Base-by-base conservation (phyloP, 2,888 invertebrate genomes). In the Xanthorhoe spadicearia region DNA sequence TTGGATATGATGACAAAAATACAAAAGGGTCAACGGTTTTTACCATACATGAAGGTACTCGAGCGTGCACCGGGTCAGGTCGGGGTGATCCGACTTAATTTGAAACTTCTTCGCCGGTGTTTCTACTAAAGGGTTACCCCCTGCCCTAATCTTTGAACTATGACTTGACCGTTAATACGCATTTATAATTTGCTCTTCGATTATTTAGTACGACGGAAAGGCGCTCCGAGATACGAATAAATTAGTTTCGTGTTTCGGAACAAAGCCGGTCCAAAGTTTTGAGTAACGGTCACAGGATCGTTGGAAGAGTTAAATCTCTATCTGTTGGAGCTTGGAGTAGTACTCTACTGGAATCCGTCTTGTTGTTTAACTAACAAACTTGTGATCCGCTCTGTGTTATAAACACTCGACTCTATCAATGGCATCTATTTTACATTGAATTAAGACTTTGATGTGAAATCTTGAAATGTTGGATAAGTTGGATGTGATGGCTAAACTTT, bases 161-260 rank as follows among this genome's bases (percentile, higher is more conserved):
- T 90, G 90, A 91, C 92, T 92, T 92, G 93, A 93, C 93, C 93
- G 93, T 92, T 93, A 92, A 88, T 89, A 91, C 90, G 92, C 92
- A 93, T 93, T 90, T 90, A 91, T 93, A 93, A 93, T 93, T 93
- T 88, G 86, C 85, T 89, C 83, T 89, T 90, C 93, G 92, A 93
- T 92, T 92, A 90, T 92, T 92, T 91, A 87, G 85, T 90, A 85
- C 83, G 82, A 82, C 81, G 83, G 86, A 85, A 88, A 86, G 86
- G 86, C 83, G 82, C 82, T 83, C 75, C 77, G 86, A 89, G 87
- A 86, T 89, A 90, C 84, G 93, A 93, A 93, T 93, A 93, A 93
- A 93, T 93, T 92, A 93, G 87, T 90, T 90, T 91, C 87, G 84
- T 89, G 91, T 90, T 92, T 87, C 88, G 87, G 91, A 91, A 93